A percentile compares a stretch with the other conserved stretches of the same genome.
Conservation (phyloP, 2,113 vertebrate species). For the Anseranas semipalmata region DNA sequence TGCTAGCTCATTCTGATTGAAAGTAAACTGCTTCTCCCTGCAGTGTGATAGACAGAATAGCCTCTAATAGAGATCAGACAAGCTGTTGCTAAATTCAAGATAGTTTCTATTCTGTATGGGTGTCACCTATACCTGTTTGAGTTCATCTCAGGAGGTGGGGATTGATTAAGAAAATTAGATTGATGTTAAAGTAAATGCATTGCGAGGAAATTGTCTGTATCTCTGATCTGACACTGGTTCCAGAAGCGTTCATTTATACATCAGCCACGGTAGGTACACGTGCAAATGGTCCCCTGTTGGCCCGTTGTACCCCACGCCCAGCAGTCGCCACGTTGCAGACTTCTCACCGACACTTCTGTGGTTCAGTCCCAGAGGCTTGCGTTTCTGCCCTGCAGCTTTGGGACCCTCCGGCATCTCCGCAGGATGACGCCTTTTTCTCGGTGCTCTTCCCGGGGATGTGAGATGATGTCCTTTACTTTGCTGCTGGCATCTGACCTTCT, state of each 20-base stretch:
- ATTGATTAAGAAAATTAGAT: background rate
- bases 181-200: background rate
- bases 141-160: background rate
- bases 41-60: background rate
- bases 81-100: background rate
- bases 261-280: background rate
- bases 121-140: background rate
- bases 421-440: background rate
- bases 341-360: background rate
- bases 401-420: background rate
- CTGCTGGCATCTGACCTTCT: background rate
- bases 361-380: background rate
- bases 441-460: background rate
- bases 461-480: background rate
- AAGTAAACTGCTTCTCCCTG: background rate
- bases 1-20: background rate
- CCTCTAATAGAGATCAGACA: background rate
- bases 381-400: background rate
- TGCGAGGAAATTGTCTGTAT: accelerated
- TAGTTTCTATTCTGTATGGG: background rate
- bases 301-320: too few species aligned
- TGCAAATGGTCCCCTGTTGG: accelerated
- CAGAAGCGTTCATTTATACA: background rate
- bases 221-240: background rate
- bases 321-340: background rate